A percentile compares a stretch with the other conserved stretches of the same genome.
phyloP scores from a whole-genome alignment of 2,113 vertebrate genomes.

The Opisthocomus hoazin region DNA sequence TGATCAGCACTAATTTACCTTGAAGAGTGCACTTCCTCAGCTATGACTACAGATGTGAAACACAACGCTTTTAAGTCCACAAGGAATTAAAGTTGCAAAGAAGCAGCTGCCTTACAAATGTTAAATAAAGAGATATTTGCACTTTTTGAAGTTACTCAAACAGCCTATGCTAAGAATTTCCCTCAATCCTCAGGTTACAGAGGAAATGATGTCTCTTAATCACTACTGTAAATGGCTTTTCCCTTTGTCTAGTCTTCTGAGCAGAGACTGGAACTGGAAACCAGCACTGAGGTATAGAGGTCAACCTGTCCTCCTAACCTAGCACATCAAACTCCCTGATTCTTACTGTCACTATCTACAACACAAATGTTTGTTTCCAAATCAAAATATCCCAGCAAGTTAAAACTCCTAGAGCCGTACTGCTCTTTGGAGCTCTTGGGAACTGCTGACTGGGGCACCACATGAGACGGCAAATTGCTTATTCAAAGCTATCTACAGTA shows the following conservation, averaged over 20 bases:
- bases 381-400: background rate
- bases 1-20: background rate
- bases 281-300: background rate
- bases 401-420: background rate
- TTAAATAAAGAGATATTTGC: background rate
- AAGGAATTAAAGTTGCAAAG: background rate
- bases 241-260: background rate
- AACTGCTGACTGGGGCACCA: background rate
- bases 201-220: background rate
- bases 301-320: background rate
- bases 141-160: background rate
- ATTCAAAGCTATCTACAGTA: background rate
- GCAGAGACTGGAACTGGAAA: background rate
- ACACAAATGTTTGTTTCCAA: background rate
- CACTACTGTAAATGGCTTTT: background rate
- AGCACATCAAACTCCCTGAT: background rate
- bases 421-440: background rate
- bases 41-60: background rate
- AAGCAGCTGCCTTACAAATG: background rate
- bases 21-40: background rate
- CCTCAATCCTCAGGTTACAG: background rate
- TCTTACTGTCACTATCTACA: background rate
- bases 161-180: background rate
- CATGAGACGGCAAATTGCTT: accelerated
- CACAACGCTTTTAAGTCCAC: background rate